Evolutionary conservation across 2,888 invertebrate species (phyloP).

Genomic region (Synanthedon vespiformis): DNA sequence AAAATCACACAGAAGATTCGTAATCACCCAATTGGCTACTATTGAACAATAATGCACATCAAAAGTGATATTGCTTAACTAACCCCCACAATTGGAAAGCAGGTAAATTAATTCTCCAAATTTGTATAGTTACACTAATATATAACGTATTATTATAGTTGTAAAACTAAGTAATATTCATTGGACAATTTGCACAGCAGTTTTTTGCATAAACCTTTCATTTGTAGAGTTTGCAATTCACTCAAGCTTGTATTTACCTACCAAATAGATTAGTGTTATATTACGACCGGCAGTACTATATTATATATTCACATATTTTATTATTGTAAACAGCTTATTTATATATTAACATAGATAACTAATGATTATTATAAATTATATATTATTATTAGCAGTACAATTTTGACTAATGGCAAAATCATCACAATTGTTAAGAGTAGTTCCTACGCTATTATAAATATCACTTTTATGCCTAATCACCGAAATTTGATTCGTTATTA

Average conservation of each 20-base stretch:
- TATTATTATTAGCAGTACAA: conserved; percentile 15
- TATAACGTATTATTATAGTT: neutral
- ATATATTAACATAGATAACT: neutral
- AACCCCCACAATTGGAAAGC: conserved; percentile 41
- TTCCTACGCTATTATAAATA: conserved; percentile 23
- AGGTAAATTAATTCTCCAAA: conserved; percentile 45
- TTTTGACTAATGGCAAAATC: conserved; percentile 67
- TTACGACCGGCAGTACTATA: neutral
- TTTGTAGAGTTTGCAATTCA: neutral
- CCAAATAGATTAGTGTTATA: neutral
- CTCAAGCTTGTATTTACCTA: neutral
- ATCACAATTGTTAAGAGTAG: conserved; percentile 66
- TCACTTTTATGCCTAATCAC: conserved; percentile 25
- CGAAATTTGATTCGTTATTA: neutral
- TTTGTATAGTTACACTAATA: conserved; percentile 7
- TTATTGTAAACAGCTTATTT: conserved; percentile 1
- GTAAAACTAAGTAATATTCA: neutral
- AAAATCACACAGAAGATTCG: neutral
- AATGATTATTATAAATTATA: neutral
- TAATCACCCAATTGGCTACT: conserved; percentile 10
- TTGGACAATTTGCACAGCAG: neutral
- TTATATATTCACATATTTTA: too few relatives aligned
- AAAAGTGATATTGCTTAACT: conserved; percentile 16
- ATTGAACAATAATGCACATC: conserved; percentile 8
- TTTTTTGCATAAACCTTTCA: neutral